A percentile compares a stretch with the other conserved stretches of the same genome.
phyloP scores from a whole-genome alignment of 2,888 invertebrate genomes.

The Mimas tiliae region DNA sequence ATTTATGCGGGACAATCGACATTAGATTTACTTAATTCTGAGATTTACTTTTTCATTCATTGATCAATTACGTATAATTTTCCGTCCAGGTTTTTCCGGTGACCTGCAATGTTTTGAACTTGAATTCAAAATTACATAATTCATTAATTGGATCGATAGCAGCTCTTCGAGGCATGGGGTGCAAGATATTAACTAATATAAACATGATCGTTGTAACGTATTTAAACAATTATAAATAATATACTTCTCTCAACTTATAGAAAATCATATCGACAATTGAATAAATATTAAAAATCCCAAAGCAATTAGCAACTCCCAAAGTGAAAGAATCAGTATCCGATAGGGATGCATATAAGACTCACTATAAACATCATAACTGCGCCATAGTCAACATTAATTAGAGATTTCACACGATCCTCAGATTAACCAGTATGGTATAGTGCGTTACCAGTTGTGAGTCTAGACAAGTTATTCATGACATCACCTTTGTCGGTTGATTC shows the following conservation, averaged over 20 bases:
- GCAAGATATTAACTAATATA: too few species aligned
- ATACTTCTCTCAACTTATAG: too few species aligned
- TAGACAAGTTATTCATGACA: constrained; percentile 34
- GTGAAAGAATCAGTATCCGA: neutral
- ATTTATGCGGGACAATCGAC: neutral
- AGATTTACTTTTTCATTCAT: neutral
- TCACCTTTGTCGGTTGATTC: constrained; percentile 18
- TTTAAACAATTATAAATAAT: too few species aligned
- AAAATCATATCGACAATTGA: too few species aligned
- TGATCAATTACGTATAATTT: neutral
- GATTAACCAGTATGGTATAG: constrained; percentile 45
- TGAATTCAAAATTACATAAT: too few species aligned
- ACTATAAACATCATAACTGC: neutral
- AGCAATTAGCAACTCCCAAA: too few species aligned
- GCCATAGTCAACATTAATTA: constrained; percentile 57
- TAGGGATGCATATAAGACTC: neutral
- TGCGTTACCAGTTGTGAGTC: constrained; percentile 32
- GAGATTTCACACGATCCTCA: constrained; percentile 59
- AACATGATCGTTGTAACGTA: too few species aligned
- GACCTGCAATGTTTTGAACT: neutral
- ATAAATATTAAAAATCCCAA: too few species aligned
- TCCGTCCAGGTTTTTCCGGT: neutral
- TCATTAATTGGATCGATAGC: too few species aligned
- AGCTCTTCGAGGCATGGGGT: too few species aligned
- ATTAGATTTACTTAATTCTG: neutral